A percentile compares a stretch with the other conserved stretches of the same genome.
These are phyloP conservation scores for Bos taurus DNA, from an alignment of 2,113 vertebrate genomes.

Conservation along the genomic window ARS-UCD2.0 NC_037350.1:40205501-40206000, in stretches of 20 bases:
- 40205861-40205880: neutral
- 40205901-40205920: neutral
- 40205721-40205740: neutral
- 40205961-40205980: neutral
- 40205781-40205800: neutral
- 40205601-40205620: neutral
- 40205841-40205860: neutral
- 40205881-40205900: neutral
- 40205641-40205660: neutral
- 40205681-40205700: neutral
- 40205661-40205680: neutral
- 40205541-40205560: neutral
- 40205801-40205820: neutral
- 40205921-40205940: neutral
- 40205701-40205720: neutral
- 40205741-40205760: neutral
- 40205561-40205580: neutral
- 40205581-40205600: neutral
- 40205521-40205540: neutral
- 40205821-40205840: neutral
- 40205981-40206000: neutral
- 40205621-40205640: neutral
- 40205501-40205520: neutral
- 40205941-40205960: neutral
- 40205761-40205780: neutral